A percentile compares a stretch with the other conserved stretches of the same genome.
Evolutionary conservation across 1,140 invertebrate species (phyloP).

Genomic region (Metopolophium dirhodum): DNA sequence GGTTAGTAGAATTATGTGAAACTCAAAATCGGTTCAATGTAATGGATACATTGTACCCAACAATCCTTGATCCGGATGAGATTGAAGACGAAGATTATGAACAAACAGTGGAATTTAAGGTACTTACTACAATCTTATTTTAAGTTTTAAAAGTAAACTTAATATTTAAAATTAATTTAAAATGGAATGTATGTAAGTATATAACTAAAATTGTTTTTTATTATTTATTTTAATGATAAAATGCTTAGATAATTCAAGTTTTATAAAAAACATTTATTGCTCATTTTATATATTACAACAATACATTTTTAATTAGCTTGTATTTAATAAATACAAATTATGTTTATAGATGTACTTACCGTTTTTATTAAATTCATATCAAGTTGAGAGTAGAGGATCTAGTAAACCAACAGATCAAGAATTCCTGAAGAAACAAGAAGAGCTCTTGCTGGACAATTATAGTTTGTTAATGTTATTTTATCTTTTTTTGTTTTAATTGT

Average conservation of each 20-base stretch:
- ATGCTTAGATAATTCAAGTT: not conserved
- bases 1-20: slow-evolving; percentile 56
- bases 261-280: not conserved
- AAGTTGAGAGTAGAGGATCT: slow-evolving; percentile 49
- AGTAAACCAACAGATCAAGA: slow-evolving; percentile 29
- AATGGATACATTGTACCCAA: slow-evolving; percentile 44
- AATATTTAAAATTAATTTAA: not conserved
- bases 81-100: slow-evolving; percentile 48
- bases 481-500: not conserved
- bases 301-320: no score
- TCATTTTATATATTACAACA: not conserved
- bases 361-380: slow-evolving; percentile 53
- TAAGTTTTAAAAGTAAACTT: not conserved
- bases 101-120: slow-evolving; percentile 48
- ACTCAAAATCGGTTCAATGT: slow-evolving; percentile 36
- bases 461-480: slow-evolving; percentile 19
- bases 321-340: not conserved
- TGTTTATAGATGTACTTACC: slow-evolving; percentile 45
- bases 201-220: not conserved
- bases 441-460: slow-evolving; percentile 40
- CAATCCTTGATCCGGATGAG: slow-evolving; percentile 32
- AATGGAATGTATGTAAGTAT: not conserved
- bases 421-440: slow-evolving; percentile 44
- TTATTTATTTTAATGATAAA: not conserved
- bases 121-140: not conserved